Percentiles rank a stretch among this genome's conserved stretches.
Evolutionary conservation across 1,140 invertebrate species (phyloP).

Genomic region (Tetramorium parvispinum): DNA sequence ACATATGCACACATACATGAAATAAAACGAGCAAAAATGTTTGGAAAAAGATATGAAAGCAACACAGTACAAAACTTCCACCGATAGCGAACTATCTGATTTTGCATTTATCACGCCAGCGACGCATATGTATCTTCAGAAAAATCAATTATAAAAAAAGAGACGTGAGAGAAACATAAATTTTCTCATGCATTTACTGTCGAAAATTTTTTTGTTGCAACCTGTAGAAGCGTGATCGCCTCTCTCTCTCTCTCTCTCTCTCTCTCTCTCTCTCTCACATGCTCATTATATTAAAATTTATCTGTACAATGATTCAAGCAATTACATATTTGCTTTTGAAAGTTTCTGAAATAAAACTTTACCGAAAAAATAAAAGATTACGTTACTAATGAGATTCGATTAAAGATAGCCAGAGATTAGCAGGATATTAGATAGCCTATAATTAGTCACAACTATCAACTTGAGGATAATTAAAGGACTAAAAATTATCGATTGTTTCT

Average conservation of each 20-base stretch:
- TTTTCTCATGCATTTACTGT: neutral
- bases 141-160: constrained; percentile 16
- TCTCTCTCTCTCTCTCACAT: too few relatives aligned
- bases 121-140: neutral
- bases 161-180: neutral
- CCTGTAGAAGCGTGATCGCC: neutral
- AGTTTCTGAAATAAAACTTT: constrained; percentile 17
- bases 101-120: constrained; percentile 25
- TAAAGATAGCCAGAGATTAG: too few relatives aligned
- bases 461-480: neutral
- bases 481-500: neutral
- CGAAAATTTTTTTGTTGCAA: neutral
- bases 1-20: neutral
- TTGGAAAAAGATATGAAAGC: constrained; percentile 8
- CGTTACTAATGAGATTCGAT: neutral
- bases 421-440: too few relatives aligned
- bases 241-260: neutral
- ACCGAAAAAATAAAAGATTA: neutral
- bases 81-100: constrained; percentile 3
- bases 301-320: neutral
- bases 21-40: constrained; percentile 8
- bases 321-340: neutral
- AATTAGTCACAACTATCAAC: neutral
- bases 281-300: neutral
- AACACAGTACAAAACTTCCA: constrained; percentile 2